Conservation (phyloP, 2,888 invertebrate species). For the Lochmaea capreae region DNA sequence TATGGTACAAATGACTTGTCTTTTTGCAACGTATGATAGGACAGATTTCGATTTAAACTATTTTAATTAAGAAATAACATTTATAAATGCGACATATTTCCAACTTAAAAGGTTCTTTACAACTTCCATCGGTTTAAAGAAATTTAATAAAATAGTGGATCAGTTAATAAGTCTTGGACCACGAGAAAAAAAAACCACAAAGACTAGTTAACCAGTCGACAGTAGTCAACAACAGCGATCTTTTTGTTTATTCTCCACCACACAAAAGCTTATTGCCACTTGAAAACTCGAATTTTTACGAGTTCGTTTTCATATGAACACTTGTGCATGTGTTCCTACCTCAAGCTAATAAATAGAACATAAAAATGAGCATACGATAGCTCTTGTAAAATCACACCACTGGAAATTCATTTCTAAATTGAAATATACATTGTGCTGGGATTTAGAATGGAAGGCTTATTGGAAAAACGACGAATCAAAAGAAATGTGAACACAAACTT, state of each 20-base stretch:
- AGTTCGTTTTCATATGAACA: constrained; percentile 11
- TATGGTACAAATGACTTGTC: too few species aligned
- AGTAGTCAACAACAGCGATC: background rate
- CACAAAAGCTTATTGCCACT: constrained; percentile 24
- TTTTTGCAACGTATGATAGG: too few species aligned
- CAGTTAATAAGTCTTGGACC: background rate
- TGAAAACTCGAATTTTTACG: constrained; percentile 4
- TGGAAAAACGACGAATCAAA: too few species aligned
- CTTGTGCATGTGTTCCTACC: constrained; percentile 28
- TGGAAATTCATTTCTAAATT: constrained; percentile 41
- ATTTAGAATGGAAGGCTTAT: constrained; percentile 45
- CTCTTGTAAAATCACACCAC: constrained; percentile 51
- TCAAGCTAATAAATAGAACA: constrained; percentile 18
- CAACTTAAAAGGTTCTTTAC: too few species aligned
- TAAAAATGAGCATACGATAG: constrained; percentile 42
- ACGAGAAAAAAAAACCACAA: background rate
- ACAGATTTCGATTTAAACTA: too few species aligned
- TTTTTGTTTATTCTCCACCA: constrained; percentile 9
- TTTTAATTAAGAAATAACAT: too few species aligned
- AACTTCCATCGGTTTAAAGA: too few species aligned
- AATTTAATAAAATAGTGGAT: background rate
- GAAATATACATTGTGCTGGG: constrained; percentile 39
- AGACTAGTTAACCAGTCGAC: background rate
- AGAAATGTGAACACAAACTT: too few species aligned
- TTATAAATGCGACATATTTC: too few species aligned